phyloP scores from a whole-genome alignment of 2,113 vertebrate species.

The Phrynocephalus versicolor region DNA sequence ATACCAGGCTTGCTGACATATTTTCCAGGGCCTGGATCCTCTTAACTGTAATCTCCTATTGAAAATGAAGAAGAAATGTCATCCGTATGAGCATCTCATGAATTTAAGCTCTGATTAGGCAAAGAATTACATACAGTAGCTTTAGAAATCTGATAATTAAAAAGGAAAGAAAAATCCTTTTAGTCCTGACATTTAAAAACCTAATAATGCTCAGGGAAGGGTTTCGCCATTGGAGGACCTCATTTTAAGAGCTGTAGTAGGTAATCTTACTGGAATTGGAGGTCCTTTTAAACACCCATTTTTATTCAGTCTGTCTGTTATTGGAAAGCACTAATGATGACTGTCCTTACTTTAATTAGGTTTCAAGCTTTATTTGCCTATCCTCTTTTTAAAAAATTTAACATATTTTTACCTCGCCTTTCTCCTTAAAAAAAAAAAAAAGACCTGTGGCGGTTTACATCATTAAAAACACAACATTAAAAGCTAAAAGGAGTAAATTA shows the following conservation, averaged over 20 bases:
- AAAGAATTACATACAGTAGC: slow-evolving; percentile 73
- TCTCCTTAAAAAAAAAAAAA: no score
- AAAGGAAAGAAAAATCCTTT: slow-evolving; percentile 55
- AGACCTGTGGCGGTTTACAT: no score
- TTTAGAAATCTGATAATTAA: slow-evolving; percentile 76
- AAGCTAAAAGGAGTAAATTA: no score
- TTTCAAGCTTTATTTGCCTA: neutral
- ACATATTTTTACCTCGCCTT: no score
- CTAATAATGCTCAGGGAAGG: slow-evolving; percentile 33
- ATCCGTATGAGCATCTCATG: slow-evolving; percentile 71
- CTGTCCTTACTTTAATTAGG: neutral
- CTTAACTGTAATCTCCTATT: slow-evolving; percentile 80
- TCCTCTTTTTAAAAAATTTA: neutral
- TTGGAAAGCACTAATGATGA: neutral
- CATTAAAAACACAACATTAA: no score
- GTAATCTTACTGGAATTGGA: slow-evolving; percentile 19
- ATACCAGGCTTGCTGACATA: slow-evolving; percentile 77
- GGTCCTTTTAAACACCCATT: slow-evolving; percentile 17
- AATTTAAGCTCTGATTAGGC: slow-evolving; percentile 77
- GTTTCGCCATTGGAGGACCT: slow-evolving; percentile 47
- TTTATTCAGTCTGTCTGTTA: slow-evolving; percentile 22
- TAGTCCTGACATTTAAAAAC: slow-evolving; percentile 71
- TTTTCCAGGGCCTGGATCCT: slow-evolving; percentile 76
- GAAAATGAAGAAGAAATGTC: slow-evolving; percentile 77
- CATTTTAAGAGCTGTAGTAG: neutral